Evolutionary conservation across 2,888 invertebrate genomes (phyloP).

Genomic region (Parapristionchus giblindavisi): DNA sequence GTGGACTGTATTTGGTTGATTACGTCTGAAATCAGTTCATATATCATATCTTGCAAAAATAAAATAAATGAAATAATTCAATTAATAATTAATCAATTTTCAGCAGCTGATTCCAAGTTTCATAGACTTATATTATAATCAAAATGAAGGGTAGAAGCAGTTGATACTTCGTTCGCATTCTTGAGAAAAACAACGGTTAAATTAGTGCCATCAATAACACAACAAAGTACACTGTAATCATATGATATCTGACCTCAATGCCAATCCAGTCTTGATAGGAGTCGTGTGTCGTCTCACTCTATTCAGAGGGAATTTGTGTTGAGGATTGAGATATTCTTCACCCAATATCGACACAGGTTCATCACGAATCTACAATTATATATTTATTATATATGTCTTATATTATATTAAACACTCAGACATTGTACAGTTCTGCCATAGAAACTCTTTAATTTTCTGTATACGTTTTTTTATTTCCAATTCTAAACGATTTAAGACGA

Average conservation of each 20-base stretch:
- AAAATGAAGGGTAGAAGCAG: too few species aligned
- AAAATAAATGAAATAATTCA: too few species aligned
- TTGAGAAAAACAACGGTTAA: background rate
- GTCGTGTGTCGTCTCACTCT: conserved; percentile 35
- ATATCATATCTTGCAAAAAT: too few species aligned
- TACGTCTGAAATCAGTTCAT: conserved; percentile 37
- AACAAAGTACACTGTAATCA: background rate
- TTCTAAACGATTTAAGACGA: too few species aligned
- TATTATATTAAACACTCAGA: too few species aligned
- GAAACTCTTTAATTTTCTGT: too few species aligned
- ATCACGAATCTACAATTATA: conserved; percentile 10
- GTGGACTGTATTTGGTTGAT: conserved; percentile 49
- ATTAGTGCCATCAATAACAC: background rate
- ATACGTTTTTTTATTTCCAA: too few species aligned
- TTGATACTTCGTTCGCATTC: background rate
- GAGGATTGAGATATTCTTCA: conserved; percentile 28
- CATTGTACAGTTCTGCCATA: too few species aligned
- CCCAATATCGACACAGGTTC: conserved; percentile 33
- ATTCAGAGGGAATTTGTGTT: conserved; percentile 18
- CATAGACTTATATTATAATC: too few species aligned
- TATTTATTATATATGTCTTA: background rate
- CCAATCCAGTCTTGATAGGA: conserved; percentile 13
- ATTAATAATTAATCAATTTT: too few species aligned
- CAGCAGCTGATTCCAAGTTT: too few species aligned
- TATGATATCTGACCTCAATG: conserved; percentile 31